Evolutionary conservation across 2,113 vertebrate genomes (phyloP).

Genomic region (Toxostoma redivivum): DNA sequence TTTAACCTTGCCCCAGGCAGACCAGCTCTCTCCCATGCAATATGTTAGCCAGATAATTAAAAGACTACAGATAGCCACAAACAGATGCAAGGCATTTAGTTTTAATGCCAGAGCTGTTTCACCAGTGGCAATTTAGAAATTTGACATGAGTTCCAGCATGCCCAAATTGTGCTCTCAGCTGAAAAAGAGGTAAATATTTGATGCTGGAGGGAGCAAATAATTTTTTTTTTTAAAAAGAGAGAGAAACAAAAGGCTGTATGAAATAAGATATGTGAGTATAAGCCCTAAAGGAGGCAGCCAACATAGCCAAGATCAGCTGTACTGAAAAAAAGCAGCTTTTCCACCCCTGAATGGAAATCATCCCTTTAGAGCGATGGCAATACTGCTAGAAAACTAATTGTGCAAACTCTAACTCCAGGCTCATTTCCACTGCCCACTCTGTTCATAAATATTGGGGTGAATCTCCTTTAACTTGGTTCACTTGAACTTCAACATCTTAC

Average conservation of each 20-base stretch:
- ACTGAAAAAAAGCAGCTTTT: not conserved
- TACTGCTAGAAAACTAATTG: not conserved
- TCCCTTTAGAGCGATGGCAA: not conserved
- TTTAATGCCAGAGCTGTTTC: not conserved
- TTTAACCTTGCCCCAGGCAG: conserved; percentile 3
- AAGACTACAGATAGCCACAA: conserved; percentile 15
- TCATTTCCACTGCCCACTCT: not conserved
- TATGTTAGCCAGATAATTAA: conserved; percentile 15
- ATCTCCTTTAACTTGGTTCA: not conserved
- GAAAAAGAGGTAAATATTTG: not conserved
- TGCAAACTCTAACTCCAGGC: not conserved
- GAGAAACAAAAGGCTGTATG: not conserved
- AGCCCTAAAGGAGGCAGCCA: not conserved
- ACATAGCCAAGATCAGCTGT: not conserved
- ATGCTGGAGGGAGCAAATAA: not conserved
- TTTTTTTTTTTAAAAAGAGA: no score
- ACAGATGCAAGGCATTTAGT: not conserved
- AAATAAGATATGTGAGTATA: not conserved
- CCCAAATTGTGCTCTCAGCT: not conserved
- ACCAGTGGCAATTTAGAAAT: not conserved
- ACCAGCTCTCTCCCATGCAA: not conserved
- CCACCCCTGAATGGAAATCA: not conserved
- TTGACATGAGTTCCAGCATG: not conserved
- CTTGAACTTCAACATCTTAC: not conserved
- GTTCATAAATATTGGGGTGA: not conserved